Percentiles rank a stretch among this genome's conserved stretches.
phyloP scores from a whole-genome alignment of 92 coral and sea anemone genomes.

The Meandrina meandrites region DNA sequence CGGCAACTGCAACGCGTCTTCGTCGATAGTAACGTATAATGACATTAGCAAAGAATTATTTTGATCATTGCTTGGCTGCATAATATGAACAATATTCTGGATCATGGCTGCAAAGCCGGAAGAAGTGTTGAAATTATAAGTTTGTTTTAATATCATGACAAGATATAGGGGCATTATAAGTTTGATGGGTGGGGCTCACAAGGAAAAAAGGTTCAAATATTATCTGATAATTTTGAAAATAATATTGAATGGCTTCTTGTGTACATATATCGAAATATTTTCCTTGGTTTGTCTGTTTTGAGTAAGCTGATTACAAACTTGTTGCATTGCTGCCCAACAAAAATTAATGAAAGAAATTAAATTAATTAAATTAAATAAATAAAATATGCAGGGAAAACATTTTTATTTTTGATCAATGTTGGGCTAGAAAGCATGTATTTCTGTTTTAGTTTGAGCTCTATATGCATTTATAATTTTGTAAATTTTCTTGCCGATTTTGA shows the following conservation, averaged over 20 bases:
- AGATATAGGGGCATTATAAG: background rate
- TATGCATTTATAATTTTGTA: too few relatives aligned
- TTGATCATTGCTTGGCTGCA: background rate
- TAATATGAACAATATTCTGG: background rate
- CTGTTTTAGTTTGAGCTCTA: too few relatives aligned
- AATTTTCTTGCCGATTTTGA: background rate
- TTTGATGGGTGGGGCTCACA: slow-evolving; percentile 16
- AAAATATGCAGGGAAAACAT: background rate
- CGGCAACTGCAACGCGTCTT: background rate
- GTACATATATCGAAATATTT: background rate
- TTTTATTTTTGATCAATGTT: background rate
- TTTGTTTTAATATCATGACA: background rate
- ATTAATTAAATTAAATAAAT: background rate
- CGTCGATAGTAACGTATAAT: background rate
- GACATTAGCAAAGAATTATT: background rate
- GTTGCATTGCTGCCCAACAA: background rate
- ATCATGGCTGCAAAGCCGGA: background rate
- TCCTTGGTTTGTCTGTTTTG: background rate
- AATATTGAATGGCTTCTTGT: background rate
- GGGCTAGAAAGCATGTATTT: background rate
- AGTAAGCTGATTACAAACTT: background rate
- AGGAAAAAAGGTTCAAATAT: background rate
- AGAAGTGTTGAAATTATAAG: background rate
- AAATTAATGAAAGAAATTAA: background rate
- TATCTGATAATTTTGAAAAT: background rate